Base-by-base conservation (phyloP, 2,888 invertebrate genomes). In the Cataglyphis rosenhaueri region DNA sequence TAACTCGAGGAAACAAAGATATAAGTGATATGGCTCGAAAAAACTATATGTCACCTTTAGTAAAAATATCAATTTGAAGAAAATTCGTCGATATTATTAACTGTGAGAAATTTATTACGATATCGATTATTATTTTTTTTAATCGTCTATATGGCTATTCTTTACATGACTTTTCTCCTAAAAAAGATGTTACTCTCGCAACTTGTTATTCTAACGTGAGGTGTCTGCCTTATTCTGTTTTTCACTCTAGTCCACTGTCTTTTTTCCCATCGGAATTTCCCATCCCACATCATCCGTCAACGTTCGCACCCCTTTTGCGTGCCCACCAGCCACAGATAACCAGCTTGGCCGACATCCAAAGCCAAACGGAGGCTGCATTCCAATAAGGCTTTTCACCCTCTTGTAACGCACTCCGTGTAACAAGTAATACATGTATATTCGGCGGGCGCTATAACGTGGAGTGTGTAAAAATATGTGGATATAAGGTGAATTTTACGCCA, bases 261-360 rank as follows among this genome's bases (percentile, higher is more conserved):
- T 57, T 18, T 21, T 44, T 41, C 35, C 65, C 35, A 70, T 66
- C 75, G 82, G 64, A 79, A 79, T 82, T 82, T 82, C 64, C 73
- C 57, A 52, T 29, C 59, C 66, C 57, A 35, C 9, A 84, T 78
- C 82, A 62, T 62, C 55, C 44, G 64, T 64, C 59, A 65, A 61
- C 74, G 65, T 87, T 85, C 85, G 73, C 85, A 83, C 82, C 66
- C 83, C 68, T 66, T 83, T 82, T 81, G 84, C 85, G 84, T 70
- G 81, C 70, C 71, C 85, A 74, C 61, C 62, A 78, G 79, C 84
- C 87, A 75, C 86, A 86, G 87, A 87, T 92, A 91, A 89, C 89
- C 82, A 66, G 61, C 87, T 92, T 92, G 92, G 92, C 91, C 73
- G 55, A 38, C 76, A 86, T 91, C 92, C 92, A 92, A 81, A 89